phyloP scores from a whole-genome alignment of 2,888 invertebrate species.

The Carpatolechia fugitivella region DNA sequence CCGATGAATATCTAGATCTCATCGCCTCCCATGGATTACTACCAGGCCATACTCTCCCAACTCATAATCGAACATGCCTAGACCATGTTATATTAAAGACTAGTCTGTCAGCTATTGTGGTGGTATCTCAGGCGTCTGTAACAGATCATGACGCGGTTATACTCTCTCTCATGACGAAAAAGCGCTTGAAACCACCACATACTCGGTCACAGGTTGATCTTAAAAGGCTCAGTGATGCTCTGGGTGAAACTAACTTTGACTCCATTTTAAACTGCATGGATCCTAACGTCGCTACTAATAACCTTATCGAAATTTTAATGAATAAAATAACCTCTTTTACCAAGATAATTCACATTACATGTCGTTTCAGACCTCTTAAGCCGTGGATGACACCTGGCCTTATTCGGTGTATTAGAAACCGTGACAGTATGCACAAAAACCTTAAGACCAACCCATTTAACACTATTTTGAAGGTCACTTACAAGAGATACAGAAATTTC shows the following conservation, averaged over 20 bases:
- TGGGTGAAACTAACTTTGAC: neutral
- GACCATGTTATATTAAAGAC: slow-evolving; percentile 11
- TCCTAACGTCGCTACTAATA: neutral
- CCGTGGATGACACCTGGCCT: slow-evolving; percentile 4
- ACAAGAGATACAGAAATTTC: slow-evolving; percentile 1
- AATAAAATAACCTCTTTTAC: neutral
- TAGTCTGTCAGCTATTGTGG: neutral
- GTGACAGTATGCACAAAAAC: slow-evolving; percentile 3
- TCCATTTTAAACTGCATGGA: neutral
- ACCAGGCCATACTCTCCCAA: neutral
- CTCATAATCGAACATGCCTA: neutral
- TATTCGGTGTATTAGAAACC: neutral
- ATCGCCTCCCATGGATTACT: neutral
- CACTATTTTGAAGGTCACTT: neutral
- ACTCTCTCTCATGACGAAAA: neutral
- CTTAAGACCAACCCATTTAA: neutral
- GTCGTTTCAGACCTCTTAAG: neutral
- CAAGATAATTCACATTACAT: neutral
- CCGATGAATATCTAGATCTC: neutral
- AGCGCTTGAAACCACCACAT: neutral
- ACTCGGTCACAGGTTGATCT: neutral
- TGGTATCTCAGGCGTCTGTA: neutral
- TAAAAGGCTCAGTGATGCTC: neutral
- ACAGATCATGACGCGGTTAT: neutral
- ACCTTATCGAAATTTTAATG: neutral